Conservation (phyloP, 2,113 vertebrate species). For the Xiphophorus couchianus region DNA sequence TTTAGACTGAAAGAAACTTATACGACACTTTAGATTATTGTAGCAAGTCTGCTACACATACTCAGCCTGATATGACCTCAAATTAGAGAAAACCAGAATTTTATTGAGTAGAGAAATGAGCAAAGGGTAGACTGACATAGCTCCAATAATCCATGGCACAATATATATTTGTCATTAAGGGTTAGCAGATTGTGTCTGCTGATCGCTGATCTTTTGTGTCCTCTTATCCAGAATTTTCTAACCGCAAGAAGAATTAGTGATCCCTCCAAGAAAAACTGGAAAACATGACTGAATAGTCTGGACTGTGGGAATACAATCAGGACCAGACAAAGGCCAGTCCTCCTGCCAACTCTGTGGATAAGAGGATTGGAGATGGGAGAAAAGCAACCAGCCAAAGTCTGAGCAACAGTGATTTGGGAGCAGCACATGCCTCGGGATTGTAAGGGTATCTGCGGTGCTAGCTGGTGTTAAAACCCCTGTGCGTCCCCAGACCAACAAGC, state of each 20-base stretch:
- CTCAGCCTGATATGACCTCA: constrained; percentile 41
- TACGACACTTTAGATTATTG: too few relatives aligned
- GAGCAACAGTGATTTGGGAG: constrained; percentile 58
- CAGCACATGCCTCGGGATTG: constrained; percentile 41
- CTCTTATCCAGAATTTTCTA: constrained; percentile 33
- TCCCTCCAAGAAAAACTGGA: constrained; percentile 58
- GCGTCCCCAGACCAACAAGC: constrained; percentile 63
- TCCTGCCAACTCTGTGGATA: constrained; percentile 69
- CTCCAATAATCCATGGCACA: constrained; percentile 32
- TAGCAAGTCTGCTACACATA: constrained; percentile 5
- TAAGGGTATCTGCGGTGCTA: constrained; percentile 62
- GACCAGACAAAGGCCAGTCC: constrained; percentile 67
- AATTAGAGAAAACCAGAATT: constrained; percentile 32
- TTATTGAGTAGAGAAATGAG: constrained; percentile 28
- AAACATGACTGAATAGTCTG: constrained; percentile 63
- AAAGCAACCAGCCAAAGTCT: constrained; percentile 46
- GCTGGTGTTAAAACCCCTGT: constrained; percentile 58
- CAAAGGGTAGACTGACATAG: constrained; percentile 12
- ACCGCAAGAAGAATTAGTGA: constrained; percentile 29
- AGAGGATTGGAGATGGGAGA: constrained; percentile 60
- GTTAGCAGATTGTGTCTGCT: constrained; percentile 25
- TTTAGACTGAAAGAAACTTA: too few relatives aligned
- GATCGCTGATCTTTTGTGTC: constrained; percentile 39
- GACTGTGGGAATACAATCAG: constrained; percentile 68
- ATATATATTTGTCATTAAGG: constrained; percentile 31